A percentile compares a stretch with the other conserved stretches of the same genome.
Evolutionary conservation across 2,888 invertebrate species (phyloP).

Genomic region (Panopea generosa): DNA sequence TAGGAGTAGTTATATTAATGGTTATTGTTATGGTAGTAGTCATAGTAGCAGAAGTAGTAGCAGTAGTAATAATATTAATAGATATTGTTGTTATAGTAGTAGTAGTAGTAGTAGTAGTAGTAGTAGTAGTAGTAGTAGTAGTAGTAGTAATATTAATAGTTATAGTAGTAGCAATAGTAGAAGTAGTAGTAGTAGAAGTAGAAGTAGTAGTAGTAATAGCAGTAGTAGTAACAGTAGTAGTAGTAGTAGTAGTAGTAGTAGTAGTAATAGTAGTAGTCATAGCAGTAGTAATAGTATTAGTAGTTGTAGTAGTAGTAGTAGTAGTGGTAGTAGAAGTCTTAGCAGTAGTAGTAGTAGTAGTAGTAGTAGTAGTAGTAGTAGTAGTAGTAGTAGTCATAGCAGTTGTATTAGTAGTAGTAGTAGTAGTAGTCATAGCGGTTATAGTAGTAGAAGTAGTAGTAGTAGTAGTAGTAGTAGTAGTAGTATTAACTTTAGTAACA

Average conservation of each 20-base stretch:
- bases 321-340: no score
- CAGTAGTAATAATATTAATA: not conserved
- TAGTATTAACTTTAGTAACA: no score
- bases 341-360: constrained; percentile 1
- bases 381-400: constrained; percentile 1
- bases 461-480: no score
- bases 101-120: constrained; percentile 2
- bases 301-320: no score
- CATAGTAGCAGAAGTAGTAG: no score
- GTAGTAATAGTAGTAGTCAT: not conserved
- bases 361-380: not conserved
- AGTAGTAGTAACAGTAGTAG: constrained; percentile 1
- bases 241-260: not conserved
- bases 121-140: not conserved
- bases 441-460: not conserved
- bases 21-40: no score
- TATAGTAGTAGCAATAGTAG: not conserved
- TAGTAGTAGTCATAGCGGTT: not conserved
- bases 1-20: not conserved
- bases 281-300: not conserved
- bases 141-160: not conserved
- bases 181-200: not conserved
- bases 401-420: no score
- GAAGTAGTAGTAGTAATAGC: not conserved
- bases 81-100: not conserved